Percentiles rank a stretch among this genome's conserved stretches.
phyloP scores from a whole-genome alignment of 1,140 invertebrate genomes.

The Idris sp. region DNA sequence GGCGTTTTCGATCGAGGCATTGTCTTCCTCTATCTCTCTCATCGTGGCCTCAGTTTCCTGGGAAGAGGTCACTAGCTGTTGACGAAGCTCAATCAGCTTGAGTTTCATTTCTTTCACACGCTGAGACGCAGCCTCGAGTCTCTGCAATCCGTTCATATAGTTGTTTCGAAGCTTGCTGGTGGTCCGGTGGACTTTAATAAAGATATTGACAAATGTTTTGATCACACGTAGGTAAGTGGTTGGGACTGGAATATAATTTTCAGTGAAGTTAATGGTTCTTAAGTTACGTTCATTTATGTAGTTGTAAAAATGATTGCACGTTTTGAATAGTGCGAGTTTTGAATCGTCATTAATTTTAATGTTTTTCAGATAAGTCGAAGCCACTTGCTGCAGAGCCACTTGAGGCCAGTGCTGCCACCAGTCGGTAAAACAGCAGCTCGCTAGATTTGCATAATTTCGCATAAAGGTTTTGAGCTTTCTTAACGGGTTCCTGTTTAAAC shows the following conservation, averaged over 20 bases:
- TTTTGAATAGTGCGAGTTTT: conserved; percentile 76
- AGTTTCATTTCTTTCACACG: conserved; percentile 83
- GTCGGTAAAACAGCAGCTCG: conserved; percentile 86
- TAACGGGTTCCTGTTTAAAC: conserved; percentile 81
- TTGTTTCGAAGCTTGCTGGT: conserved; percentile 78
- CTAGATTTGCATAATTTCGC: conserved; percentile 80
- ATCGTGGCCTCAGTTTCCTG: conserved; percentile 82
- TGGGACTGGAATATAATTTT: conserved; percentile 34
- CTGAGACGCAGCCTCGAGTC: conserved; percentile 81
- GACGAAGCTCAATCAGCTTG: conserved; percentile 82
- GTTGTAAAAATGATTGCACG: conserved; percentile 82
- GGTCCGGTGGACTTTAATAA: conserved; percentile 80
- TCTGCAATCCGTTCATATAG: conserved; percentile 83
- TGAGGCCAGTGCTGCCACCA: conserved; percentile 86
- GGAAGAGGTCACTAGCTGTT: conserved; percentile 83
- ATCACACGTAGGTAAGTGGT: conserved; percentile 81
- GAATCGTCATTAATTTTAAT: conserved; percentile 77
- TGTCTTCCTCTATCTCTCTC: conserved; percentile 83
- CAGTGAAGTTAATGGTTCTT: conserved; percentile 79
- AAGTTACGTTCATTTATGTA: conserved; percentile 73
- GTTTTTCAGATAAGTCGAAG: conserved; percentile 81
- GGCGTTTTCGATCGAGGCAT: conserved; percentile 83
- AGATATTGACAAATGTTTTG: conserved; percentile 78
- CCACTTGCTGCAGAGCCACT: conserved; percentile 84
- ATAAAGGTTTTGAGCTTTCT: conserved; percentile 76